phyloP scores from a whole-genome alignment of 2,888 invertebrate species.

The Piscicola geometra region DNA sequence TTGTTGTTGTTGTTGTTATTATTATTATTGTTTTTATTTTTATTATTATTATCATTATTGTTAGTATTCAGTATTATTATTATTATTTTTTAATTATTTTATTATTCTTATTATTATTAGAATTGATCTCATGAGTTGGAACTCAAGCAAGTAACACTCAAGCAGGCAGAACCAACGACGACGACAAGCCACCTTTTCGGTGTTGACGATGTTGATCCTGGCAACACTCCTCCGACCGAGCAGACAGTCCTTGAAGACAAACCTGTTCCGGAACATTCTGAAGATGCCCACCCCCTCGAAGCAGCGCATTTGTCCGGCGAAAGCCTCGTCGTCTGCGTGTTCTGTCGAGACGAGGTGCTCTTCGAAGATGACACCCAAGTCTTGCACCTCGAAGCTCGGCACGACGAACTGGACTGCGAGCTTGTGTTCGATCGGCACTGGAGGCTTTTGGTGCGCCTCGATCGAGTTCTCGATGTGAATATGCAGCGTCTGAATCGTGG shows the following conservation, averaged over 20 bases:
- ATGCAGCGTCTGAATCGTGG: constrained; percentile 48
- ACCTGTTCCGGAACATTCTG: constrained; percentile 54
- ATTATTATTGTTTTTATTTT: no score
- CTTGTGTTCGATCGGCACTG: constrained; percentile 52
- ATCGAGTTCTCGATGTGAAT: constrained; percentile 53
- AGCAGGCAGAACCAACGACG: no score
- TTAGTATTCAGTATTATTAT: no score
- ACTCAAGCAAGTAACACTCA: no score
- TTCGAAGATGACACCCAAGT: constrained; percentile 55
- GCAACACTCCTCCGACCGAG: constrained; percentile 54
- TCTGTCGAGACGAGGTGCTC: constrained; percentile 56
- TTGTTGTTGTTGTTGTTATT: no score
- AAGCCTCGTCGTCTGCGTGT: constrained; percentile 5
- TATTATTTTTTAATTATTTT: no score
- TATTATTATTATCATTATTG: no score
- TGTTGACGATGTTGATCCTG: constrained; percentile 55
- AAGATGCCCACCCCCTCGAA: constrained; percentile 53
- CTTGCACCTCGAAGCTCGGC: constrained; percentile 52
- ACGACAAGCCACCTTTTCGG: constrained; percentile 54
- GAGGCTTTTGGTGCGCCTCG: constrained; percentile 51
- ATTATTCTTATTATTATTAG: no score
- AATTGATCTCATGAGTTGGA: no score
- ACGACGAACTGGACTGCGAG: constrained; percentile 54
- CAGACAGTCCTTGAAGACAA: constrained; percentile 56
- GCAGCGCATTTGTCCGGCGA: neutral